Evolutionary conservation across 2,113 vertebrate genomes (phyloP).

Genomic region (Cisticola juncidis): DNA sequence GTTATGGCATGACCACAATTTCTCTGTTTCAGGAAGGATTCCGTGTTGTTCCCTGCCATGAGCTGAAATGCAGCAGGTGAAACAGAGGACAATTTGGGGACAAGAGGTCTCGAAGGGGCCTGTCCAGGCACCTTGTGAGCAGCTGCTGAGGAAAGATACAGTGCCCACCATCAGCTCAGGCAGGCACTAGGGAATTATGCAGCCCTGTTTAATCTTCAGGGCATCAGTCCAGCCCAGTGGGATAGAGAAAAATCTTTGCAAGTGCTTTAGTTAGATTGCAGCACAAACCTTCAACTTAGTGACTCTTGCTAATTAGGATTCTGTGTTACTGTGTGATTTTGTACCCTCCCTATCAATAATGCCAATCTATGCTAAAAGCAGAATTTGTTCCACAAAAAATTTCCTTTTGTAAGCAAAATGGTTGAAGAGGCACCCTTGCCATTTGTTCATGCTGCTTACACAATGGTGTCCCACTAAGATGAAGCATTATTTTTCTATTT

Average conservation of each 20-base stretch:
- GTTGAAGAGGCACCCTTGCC: background rate
- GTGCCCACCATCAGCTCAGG: background rate
- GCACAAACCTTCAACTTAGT: background rate
- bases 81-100: background rate
- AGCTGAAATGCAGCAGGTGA: background rate
- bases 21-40: background rate
- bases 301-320: background rate
- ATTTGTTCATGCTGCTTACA: background rate
- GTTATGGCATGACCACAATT: background rate
- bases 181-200: background rate
- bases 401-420: background rate
- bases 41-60: background rate
- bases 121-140: background rate
- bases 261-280: background rate
- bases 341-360: background rate
- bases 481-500: constrained; percentile 11
- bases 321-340: background rate
- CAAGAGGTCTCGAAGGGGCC: background rate
- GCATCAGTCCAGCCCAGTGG: background rate
- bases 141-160: background rate
- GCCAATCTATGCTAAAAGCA: background rate
- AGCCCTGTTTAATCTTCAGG: background rate
- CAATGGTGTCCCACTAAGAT: background rate
- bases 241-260: background rate
- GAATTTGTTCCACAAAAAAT: background rate